phyloP scores from a whole-genome alignment of 2,888 invertebrate genomes.

The Xylota segnis region DNA sequence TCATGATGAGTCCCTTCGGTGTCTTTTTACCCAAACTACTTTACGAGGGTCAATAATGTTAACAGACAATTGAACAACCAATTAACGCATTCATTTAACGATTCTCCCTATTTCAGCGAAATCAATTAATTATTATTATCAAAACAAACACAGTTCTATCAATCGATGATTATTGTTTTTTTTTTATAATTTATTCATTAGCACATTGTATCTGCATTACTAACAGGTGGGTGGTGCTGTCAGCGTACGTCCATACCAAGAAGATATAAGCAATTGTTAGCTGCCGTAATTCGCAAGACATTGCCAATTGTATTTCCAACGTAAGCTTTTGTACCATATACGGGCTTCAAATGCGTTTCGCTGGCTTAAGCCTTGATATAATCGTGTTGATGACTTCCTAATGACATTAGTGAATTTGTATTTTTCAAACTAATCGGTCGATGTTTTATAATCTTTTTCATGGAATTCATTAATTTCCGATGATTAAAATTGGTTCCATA shows the following conservation, averaged over 20 bases:
- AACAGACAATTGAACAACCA: not conserved
- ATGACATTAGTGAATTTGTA: not conserved
- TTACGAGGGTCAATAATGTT: not conserved
- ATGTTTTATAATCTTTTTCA: no score
- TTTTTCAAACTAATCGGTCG: no score
- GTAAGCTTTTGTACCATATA: not conserved
- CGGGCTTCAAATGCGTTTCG: not conserved
- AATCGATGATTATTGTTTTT: not conserved
- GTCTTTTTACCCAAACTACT: not conserved
- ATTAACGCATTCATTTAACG: not conserved
- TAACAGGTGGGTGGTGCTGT: conserved; percentile 2
- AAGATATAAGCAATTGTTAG: not conserved
- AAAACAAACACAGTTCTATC: conserved; percentile 10
- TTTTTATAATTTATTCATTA: conserved; percentile 23
- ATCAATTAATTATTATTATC: not conserved
- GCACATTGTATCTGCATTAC: conserved; percentile 24
- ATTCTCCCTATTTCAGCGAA: not conserved
- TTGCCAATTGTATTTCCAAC: not conserved
- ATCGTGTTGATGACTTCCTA: not conserved
- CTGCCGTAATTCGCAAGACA: not conserved
- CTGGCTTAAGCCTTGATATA: not conserved
- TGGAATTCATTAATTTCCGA: no score
- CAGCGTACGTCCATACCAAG: not conserved
- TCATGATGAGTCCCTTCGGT: not conserved
- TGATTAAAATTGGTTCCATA: no score